Conservation (phyloP, 2,888 invertebrate species). For the Dasypolia templi region DNA sequence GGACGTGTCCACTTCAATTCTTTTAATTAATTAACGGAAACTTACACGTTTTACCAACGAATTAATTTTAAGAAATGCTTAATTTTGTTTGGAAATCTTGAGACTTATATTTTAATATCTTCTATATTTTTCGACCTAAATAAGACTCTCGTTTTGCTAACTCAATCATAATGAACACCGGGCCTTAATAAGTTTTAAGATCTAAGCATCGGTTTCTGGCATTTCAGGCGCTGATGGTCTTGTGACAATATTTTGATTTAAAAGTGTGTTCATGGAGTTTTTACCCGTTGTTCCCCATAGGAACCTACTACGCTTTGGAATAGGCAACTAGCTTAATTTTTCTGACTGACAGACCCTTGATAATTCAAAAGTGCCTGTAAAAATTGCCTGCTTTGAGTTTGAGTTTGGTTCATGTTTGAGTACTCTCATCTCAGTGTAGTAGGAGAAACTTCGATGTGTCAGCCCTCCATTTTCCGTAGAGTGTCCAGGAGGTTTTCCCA, state of each 20-base stretch:
- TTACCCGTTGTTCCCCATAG: background rate
- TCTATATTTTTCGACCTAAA: background rate
- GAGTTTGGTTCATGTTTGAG: background rate
- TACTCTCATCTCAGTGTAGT: background rate
- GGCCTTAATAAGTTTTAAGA: background rate
- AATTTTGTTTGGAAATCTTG: background rate
- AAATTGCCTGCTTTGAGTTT: too few relatives aligned
- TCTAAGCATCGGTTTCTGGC: background rate
- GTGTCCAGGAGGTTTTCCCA: background rate
- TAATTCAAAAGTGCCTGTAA: background rate
- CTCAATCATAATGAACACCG: background rate
- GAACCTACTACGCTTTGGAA: background rate
- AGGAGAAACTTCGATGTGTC: too few relatives aligned
- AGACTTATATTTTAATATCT: background rate
- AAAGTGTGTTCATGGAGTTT: background rate
- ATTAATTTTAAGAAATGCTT: conserved; percentile 46
- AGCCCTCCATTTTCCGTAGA: background rate
- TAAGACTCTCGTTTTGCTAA: background rate
- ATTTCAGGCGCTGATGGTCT: background rate
- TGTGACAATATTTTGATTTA: background rate
- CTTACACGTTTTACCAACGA: conserved; percentile 33
- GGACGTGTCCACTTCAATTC: too few relatives aligned
- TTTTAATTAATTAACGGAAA: conserved; percentile 45
- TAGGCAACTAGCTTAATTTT: background rate
- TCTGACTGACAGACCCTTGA: background rate